phyloP scores from a whole-genome alignment of 2,113 vertebrate species.

The Oreamnos americanus region DNA sequence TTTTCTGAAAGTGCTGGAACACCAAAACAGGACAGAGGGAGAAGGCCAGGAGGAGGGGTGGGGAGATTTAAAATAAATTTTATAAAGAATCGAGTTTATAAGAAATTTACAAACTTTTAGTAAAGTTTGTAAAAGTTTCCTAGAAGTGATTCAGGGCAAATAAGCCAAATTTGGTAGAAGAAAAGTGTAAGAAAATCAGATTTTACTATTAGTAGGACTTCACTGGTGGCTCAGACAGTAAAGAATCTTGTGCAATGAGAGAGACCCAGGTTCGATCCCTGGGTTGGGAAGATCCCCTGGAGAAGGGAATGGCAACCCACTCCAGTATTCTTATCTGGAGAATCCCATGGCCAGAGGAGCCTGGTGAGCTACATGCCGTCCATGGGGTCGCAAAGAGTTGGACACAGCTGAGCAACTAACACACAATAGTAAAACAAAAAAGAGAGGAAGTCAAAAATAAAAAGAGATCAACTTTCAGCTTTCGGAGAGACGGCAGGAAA shows the following conservation, averaged over 20 bases:
- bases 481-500: background rate
- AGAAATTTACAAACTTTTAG: background rate
- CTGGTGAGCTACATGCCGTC: background rate
- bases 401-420: background rate
- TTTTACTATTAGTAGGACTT: background rate
- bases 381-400: background rate
- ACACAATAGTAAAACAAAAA: background rate
- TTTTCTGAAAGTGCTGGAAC: background rate
- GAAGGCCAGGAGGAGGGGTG: fast-evolving
- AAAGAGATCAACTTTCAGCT: background rate
- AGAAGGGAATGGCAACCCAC: background rate
- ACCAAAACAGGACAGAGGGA: background rate
- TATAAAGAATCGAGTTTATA: background rate
- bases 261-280: background rate
- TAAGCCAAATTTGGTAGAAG: background rate
- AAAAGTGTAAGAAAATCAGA: background rate
- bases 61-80: background rate
- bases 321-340: background rate
- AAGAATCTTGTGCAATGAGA: background rate
- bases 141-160: background rate
- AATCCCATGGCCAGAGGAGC: background rate
- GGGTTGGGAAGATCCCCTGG: background rate
- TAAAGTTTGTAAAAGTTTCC: background rate
- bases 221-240: background rate
- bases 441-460: background rate